These are phyloP conservation scores for Tolmerus cingulatus DNA, from an alignment of 2,888 invertebrate genomes.

Conservation along the genomic window DNA sequence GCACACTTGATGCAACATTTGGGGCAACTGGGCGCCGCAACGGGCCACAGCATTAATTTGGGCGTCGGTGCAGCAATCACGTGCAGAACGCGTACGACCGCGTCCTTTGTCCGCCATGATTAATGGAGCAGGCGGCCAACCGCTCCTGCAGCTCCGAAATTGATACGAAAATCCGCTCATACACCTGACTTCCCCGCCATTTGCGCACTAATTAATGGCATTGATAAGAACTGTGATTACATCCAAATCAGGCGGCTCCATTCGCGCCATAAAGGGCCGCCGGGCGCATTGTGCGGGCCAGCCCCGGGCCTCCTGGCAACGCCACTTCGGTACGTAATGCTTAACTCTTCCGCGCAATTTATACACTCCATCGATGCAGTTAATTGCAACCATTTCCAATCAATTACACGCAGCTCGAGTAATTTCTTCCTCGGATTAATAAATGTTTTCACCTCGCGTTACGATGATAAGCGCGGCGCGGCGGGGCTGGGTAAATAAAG, in stretches of 20 bases:
- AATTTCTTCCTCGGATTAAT: constrained; percentile 11
- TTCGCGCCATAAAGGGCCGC: background rate
- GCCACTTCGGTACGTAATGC: background rate
- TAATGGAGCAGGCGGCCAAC: background rate
- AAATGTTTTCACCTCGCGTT: constrained; percentile 17
- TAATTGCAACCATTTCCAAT: constrained; percentile 37
- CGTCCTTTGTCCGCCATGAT: background rate
- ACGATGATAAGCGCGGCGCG: background rate
- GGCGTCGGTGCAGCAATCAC: background rate
- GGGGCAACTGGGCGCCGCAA: background rate
- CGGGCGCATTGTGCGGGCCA: background rate
- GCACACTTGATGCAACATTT: background rate
- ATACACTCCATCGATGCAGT: constrained; percentile 1
- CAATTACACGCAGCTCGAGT: constrained; percentile 4
- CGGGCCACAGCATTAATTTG: background rate
- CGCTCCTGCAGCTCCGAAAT: background rate
- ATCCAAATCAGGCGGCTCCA: background rate
- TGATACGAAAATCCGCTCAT: background rate
- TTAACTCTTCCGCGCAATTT: background rate
- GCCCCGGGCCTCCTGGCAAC: background rate
- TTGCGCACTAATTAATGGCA: background rate
- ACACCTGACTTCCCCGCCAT: background rate
- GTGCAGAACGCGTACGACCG: background rate
- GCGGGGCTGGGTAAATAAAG: background rate
- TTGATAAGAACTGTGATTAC: background rate